A percentile compares a stretch with the other conserved stretches of the same genome.
Evolutionary conservation across 2,113 vertebrate genomes (phyloP).

Genomic region (Callopanchax toddi): DNA sequence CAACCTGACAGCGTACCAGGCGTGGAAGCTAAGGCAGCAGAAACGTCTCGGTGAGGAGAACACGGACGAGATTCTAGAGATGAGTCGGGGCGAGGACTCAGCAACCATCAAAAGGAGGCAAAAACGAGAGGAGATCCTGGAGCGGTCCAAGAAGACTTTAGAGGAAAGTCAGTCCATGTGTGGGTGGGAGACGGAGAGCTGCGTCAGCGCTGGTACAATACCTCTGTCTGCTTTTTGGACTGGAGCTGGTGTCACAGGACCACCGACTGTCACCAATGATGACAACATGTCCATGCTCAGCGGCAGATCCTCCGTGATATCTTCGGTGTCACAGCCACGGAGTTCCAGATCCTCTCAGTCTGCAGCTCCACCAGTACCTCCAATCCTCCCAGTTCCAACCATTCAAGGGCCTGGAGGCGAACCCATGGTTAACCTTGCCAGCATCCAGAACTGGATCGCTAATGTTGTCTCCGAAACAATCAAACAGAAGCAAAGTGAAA

Average conservation of each 20-base stretch:
- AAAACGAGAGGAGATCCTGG: conserved; percentile 88
- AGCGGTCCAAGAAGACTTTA: conserved; percentile 86
- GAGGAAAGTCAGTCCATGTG: conserved; percentile 92
- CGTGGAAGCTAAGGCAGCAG: conserved; percentile 92
- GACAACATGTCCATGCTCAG: conserved; percentile 87
- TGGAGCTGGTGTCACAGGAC: conserved; percentile 54
- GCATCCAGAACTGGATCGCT: conserved; percentile 96
- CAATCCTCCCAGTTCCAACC: conserved; percentile 73
- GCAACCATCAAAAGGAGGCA: conserved; percentile 85
- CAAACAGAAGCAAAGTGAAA: conserved; percentile 90
- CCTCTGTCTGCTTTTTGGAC: conserved; percentile 89
- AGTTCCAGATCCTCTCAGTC: conserved; percentile 56
- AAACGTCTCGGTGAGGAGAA: conserved; percentile 86
- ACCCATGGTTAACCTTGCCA: conserved; percentile 87
- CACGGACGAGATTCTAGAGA: conserved; percentile 85
- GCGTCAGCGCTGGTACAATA: conserved; percentile 82
- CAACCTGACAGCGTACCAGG: conserved; percentile 90
- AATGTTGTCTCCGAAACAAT: conserved; percentile 92
- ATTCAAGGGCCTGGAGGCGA: conserved; percentile 83
- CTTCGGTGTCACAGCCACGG: conserved; percentile 75
- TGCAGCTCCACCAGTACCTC: conserved; percentile 11
- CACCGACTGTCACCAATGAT: conserved; percentile 68
- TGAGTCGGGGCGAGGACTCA: conserved; percentile 84
- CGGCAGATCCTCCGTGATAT: conserved; percentile 78
- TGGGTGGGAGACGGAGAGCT: conserved; percentile 86